These are phyloP conservation scores for Cecidostiba fungosa DNA, from an alignment of 2,888 invertebrate species.

Conservation along the genomic window DNA sequence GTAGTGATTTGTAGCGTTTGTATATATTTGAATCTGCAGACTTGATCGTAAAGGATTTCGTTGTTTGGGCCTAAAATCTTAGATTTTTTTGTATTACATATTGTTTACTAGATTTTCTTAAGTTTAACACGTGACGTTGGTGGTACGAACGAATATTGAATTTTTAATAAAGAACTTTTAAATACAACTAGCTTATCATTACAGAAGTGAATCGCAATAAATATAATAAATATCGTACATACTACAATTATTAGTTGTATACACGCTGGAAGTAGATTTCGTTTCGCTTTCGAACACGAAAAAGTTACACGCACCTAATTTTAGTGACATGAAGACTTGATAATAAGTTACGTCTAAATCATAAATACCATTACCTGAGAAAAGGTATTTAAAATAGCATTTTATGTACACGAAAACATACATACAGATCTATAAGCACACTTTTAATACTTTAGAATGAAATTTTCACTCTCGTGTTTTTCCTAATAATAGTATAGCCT, in stretches of 20 bases:
- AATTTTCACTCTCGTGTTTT: neutral
- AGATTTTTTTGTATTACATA: neutral
- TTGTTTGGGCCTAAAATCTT: neutral
- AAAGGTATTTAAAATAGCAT: conserved; percentile 21
- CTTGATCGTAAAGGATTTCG: neutral
- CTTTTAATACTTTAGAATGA: neutral
- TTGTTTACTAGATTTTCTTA: neutral
- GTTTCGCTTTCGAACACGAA: neutral
- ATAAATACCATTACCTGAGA: neutral
- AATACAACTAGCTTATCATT: neutral
- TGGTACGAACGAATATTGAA: neutral
- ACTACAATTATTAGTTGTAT: neutral
- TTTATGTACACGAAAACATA: conserved; percentile 10
- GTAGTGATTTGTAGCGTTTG: neutral
- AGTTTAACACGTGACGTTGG: neutral
- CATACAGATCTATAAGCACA: neutral
- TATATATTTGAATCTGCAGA: neutral
- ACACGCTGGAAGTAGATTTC: neutral
- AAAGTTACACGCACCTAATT: neutral
- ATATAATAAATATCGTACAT: conserved; percentile 3
- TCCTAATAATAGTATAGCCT: neutral
- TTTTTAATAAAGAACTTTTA: neutral
- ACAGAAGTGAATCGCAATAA: neutral
- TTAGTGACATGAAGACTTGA: neutral
- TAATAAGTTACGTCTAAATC: neutral